Base-by-base conservation (phyloP, 2,797 vertebrate genomes). In the Alectoris magna region DNA sequence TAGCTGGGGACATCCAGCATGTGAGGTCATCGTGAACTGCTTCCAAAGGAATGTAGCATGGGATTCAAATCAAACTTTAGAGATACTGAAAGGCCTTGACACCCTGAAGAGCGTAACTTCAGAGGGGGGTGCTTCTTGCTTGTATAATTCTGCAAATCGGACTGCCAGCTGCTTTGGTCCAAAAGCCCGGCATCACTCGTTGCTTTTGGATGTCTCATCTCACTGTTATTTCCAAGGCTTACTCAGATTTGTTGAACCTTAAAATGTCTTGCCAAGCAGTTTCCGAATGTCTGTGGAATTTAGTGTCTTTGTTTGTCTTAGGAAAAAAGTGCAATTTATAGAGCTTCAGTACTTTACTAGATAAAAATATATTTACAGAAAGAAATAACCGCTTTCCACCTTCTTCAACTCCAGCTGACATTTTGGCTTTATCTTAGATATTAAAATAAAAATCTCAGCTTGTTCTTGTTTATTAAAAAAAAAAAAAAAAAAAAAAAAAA, bases 391-490 rank as follows among this genome's bases (percentile, higher is more conserved):
- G 43, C 72, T 86, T 91, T 84, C 38, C 71, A 2, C 68, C 36
- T 69, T 58, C 63, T 86, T 81, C 68, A 66, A 2, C 48, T 44
- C 56, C 23, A 31, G 77, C 6, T 96, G 90, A 88, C 73, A 88
- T 94, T 96, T 94, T 91, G 86, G 55, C 87, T 92, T 80, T 77
- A 72, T 91, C 85, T 81, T 68, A 70, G 43, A 63, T 93, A 84
- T 83, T 93, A 87, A 94, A 95, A 82, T 71, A 55, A 93, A 89
- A 92, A 74, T 34, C 76, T 92, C 79, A 81, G 73, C 73, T 86
- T 81, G 58, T 49, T 86, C 75, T 91, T 88, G 59, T 78, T 94
- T 95, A 82, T 96, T 94, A 84, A 91, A 90, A 81, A 78, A 31
- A 70, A 83, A 51, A 51, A 15, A 34, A 41, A 41, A 12, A 41